Evolutionary conservation across 2,797 vertebrate genomes (phyloP).

Genomic region (Notamacropus eugenii): DNA sequence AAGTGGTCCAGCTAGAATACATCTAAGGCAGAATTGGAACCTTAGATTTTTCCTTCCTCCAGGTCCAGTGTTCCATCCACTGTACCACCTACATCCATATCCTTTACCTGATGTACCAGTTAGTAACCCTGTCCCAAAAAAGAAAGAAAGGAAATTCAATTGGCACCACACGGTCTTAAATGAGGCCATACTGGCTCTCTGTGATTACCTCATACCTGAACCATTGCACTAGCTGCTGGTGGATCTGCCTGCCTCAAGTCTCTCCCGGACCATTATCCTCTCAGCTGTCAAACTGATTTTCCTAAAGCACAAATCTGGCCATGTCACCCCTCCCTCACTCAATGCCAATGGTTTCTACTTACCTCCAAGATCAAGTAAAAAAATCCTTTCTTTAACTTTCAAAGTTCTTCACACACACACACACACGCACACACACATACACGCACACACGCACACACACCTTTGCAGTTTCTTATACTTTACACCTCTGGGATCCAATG

Average conservation of each 20-base stretch:
- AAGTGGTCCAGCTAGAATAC: background rate
- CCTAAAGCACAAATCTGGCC: background rate
- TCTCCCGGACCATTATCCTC: background rate
- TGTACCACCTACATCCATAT: background rate
- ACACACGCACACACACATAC: too few relatives aligned
- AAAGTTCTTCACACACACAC: background rate
- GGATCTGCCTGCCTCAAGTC: background rate
- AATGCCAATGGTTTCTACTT: background rate
- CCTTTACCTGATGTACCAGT: background rate
- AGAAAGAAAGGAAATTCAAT: background rate
- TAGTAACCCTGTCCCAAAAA: background rate
- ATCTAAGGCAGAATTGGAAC: background rate
- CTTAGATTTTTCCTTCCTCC: background rate
- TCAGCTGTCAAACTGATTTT: background rate
- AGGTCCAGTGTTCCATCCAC: background rate
- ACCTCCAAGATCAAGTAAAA: background rate
- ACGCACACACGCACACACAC: too few relatives aligned
- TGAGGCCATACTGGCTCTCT: background rate
- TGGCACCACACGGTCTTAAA: background rate
- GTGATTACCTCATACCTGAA: background rate
- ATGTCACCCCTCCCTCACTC: background rate
- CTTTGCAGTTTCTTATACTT: too few relatives aligned
- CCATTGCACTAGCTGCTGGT: background rate
- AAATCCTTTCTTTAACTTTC: background rate
- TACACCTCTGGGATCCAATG: too few relatives aligned